Evolutionary conservation across 2,888 invertebrate genomes (phyloP).

Genomic region (Himalopsyche tibetana): DNA sequence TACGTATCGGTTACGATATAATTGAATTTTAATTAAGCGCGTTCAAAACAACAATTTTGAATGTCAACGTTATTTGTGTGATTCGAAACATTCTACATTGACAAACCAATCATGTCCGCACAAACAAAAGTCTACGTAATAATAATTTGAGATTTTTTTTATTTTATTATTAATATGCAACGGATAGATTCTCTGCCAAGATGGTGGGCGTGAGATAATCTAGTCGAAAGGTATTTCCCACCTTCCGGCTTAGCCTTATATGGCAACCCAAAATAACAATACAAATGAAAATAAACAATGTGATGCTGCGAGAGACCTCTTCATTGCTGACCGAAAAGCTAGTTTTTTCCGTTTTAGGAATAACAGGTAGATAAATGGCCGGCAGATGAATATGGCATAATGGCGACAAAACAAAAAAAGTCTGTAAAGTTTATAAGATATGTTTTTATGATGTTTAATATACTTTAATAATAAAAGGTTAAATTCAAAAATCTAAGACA

Average conservation of each 20-base stretch:
- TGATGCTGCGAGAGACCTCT: neutral
- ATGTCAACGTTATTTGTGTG: too few relatives aligned
- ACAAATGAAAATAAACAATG: neutral
- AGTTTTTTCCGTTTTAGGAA: neutral
- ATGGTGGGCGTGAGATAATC: conserved; percentile 44
- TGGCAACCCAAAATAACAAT: conserved; percentile 19
- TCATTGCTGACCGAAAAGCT: conserved; percentile 24
- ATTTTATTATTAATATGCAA: conserved; percentile 13
- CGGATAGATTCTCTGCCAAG: neutral
- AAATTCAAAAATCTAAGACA: too few relatives aligned
- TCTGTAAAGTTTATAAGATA: neutral
- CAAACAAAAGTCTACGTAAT: conserved; percentile 25
- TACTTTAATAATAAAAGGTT: too few relatives aligned
- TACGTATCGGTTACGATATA: too few relatives aligned
- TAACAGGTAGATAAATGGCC: neutral
- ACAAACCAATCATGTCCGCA: neutral
- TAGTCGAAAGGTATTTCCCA: conserved; percentile 39
- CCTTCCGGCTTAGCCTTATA: conserved; percentile 43
- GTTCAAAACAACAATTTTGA: too few relatives aligned
- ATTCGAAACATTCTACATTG: neutral
- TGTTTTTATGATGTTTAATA: too few relatives aligned
- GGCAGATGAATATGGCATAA: neutral
- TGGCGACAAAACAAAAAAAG: neutral
- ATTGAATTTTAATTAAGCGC: too few relatives aligned
- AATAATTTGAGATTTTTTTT: neutral